phyloP scores from a whole-genome alignment of 2,113 vertebrate genomes.

The Brachionichthys hirsutus region DNA sequence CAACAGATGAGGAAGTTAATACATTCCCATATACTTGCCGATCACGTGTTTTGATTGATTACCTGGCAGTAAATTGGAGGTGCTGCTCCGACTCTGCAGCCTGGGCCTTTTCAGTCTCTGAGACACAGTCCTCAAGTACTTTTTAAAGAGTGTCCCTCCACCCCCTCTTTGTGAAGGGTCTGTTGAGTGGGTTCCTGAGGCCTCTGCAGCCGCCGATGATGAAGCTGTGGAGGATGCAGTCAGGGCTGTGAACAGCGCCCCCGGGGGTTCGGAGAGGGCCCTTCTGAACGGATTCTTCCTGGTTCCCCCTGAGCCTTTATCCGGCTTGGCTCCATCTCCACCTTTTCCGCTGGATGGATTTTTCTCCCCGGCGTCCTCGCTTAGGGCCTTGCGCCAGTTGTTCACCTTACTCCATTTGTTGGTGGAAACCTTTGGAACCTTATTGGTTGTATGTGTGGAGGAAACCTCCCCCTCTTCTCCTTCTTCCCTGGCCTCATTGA shows the following conservation, averaged over 20 bases:
- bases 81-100: conserved; percentile 62
- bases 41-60: neutral
- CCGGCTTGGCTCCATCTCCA: conserved; percentile 32
- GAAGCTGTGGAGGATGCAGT: conserved; percentile 35
- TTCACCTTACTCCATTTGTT: conserved; percentile 80
- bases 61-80: conserved; percentile 35
- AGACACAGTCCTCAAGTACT: conserved; percentile 78
- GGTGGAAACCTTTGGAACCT: conserved; percentile 64
- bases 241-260: conserved; percentile 57
- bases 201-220: conserved; percentile 41
- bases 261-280: conserved; percentile 81
- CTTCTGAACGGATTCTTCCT: conserved; percentile 85
- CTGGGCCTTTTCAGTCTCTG: conserved; percentile 77
- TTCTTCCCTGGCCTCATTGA: conserved; percentile 47
- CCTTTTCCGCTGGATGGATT: conserved; percentile 1
- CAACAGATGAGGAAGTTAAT: no score
- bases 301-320: conserved; percentile 22
- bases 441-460: conserved; percentile 43
- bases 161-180: conserved; percentile 66
- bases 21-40: neutral
- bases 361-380: conserved; percentile 71
- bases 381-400: conserved; percentile 82
- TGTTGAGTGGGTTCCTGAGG: conserved; percentile 34
- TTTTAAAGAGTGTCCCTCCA: conserved; percentile 74
- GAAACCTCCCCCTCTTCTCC: conserved; percentile 22